Base-by-base conservation (phyloP, 2,888 invertebrate species). In the Galerucella nymphaeae region DNA sequence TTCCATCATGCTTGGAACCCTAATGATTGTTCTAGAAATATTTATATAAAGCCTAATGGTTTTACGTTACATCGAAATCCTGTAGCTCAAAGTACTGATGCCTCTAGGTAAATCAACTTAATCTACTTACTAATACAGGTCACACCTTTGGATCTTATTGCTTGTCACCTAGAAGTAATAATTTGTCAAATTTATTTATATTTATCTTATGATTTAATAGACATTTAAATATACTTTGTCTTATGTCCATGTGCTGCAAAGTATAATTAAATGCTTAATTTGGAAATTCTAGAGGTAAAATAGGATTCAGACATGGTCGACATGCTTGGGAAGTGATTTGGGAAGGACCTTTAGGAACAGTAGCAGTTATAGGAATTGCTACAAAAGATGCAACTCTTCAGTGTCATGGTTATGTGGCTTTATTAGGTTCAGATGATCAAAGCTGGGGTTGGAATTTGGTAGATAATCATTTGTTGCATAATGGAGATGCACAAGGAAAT, bases 401-500 rank as follows among this genome's bases (percentile, higher is more conserved):
- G 85, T 96, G 96, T 86, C 96, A 94, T 82, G 98, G 99, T 70
- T 99, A 99, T 89, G 94, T 98, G 66, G 95, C 98, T 10, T 88
- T 99, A 73, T 88, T 99, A 76, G 99, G 99, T 42, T 94, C 96
- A 6, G 97, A 99, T 88, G 96, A 97, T 85, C 95, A 98, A 86
- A 98, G 97, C 83, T 99, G 99, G 99, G 99, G 99, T 14, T 99
- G 99, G 99, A 99, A 99, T 90, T 90, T 99, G 81, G 98, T 99
- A 66, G 98, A 99, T 88, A 99, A 98, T 89, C 93, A 96, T 88
- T 91, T 99, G 80, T 89, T 98, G 81, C 98, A 99, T 86, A 97
- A 98, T 89, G 98, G 98, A 69, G 95, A 97, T 87, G 94, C 94
- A 77, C 95, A 96, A 87, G 97, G 97, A 77, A 96, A 94, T 85